Conservation (phyloP, 2,113 vertebrate genomes). For the Pithys albifrons region DNA sequence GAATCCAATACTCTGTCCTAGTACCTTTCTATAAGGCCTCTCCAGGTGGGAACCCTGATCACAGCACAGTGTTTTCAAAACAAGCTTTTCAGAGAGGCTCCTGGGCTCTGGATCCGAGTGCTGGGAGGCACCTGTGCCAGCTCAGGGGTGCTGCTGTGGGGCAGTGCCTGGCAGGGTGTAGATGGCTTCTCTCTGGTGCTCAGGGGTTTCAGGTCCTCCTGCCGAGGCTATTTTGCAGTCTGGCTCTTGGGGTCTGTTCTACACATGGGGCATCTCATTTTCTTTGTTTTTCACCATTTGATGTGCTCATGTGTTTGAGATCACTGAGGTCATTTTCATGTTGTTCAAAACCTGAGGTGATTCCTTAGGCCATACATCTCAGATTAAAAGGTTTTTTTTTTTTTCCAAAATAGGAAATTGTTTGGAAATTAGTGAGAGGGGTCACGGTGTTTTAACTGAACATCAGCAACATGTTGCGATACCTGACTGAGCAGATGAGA, state of each 20-base stretch:
- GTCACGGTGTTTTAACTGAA: background rate
- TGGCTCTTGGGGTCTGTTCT: background rate
- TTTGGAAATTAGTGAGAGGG: background rate
- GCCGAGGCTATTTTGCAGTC: background rate
- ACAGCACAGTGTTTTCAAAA: background rate
- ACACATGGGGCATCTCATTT: background rate
- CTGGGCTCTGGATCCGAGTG: background rate
- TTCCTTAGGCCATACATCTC: background rate
- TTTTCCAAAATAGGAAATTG: background rate
- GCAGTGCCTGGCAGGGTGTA: background rate
- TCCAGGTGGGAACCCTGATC: background rate
- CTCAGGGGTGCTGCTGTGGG: background rate
- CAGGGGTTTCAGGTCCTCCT: background rate
- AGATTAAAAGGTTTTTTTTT: background rate
- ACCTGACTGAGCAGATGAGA: background rate
- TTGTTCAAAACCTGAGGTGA: background rate
- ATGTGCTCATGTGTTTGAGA: background rate
- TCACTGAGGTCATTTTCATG: background rate
- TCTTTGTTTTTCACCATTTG: background rate
- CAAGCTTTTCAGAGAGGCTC: background rate
- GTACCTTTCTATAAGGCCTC: background rate
- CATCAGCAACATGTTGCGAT: background rate
- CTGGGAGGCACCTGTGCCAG: background rate
- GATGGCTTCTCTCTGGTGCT: background rate
- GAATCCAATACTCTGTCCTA: background rate